Conservation (phyloP, 1,140 invertebrate species). For the Lucilia cuprina region DNA sequence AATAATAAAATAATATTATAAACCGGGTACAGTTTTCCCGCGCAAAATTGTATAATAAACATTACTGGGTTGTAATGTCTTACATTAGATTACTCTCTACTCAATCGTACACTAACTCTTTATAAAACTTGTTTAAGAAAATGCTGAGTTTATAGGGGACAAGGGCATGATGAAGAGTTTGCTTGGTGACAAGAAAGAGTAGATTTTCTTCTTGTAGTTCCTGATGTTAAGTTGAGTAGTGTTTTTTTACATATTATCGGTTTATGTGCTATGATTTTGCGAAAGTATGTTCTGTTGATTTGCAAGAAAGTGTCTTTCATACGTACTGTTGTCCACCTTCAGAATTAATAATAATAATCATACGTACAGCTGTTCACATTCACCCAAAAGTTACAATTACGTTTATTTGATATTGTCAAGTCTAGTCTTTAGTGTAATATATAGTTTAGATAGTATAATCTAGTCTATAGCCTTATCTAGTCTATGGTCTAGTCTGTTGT, state of each 20-base stretch:
- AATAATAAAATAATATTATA: background rate
- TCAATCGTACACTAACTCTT: background rate
- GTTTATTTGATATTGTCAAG: no score
- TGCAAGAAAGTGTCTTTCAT: no score
- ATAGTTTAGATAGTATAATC: no score
- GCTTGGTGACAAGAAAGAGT: background rate
- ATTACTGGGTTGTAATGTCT: background rate
- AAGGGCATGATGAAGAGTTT: background rate
- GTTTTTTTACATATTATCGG: background rate
- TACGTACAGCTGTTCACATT: background rate
- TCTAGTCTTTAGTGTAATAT: no score
- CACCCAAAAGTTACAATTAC: background rate
- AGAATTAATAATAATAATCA: background rate
- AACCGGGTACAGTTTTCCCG: constrained; percentile 34
- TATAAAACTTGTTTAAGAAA: background rate
- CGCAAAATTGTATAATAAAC: constrained; percentile 15
- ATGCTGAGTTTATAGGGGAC: background rate
- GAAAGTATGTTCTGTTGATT: background rate
- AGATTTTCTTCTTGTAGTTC: constrained; percentile 6
- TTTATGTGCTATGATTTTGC: no score
- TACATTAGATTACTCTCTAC: background rate
- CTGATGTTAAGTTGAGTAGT: background rate
- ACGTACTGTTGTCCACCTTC: no score
- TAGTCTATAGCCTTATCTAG: no score
- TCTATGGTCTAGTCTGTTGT: no score